Percentiles rank a stretch among this genome's conserved stretches.
phyloP scores from a whole-genome alignment of 2,113 vertebrate species.

The zebrafish (Danio rerio) region GRCz12tu NC_133195.1:32096501-32097000 shows the following conservation, averaged over 20 bases:
- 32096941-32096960: constrained; percentile 91
- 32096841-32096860: constrained; percentile 96
- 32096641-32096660: too few relatives aligned
- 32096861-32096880: constrained; percentile 94
- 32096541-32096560: too few relatives aligned
- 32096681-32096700: too few relatives aligned
- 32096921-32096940: constrained; percentile 94
- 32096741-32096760: neutral
- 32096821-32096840: constrained; percentile 99
- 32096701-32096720: too few relatives aligned
- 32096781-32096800: constrained; percentile 96
- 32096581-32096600: too few relatives aligned
- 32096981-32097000: constrained; percentile 10
- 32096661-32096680: too few relatives aligned
- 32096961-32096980: constrained; percentile 58
- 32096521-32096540: too few relatives aligned
- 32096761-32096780: constrained; percentile 97
- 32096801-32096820: constrained; percentile 92
- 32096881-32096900: constrained; percentile 97
- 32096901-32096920: constrained; percentile 92
- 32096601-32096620: too few relatives aligned
- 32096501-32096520: too few relatives aligned
- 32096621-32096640: too few relatives aligned
- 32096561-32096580: too few relatives aligned
- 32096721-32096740: too few relatives aligned